phyloP scores from a whole-genome alignment of 2,888 invertebrate genomes.

The Euplexia lucipara region DNA sequence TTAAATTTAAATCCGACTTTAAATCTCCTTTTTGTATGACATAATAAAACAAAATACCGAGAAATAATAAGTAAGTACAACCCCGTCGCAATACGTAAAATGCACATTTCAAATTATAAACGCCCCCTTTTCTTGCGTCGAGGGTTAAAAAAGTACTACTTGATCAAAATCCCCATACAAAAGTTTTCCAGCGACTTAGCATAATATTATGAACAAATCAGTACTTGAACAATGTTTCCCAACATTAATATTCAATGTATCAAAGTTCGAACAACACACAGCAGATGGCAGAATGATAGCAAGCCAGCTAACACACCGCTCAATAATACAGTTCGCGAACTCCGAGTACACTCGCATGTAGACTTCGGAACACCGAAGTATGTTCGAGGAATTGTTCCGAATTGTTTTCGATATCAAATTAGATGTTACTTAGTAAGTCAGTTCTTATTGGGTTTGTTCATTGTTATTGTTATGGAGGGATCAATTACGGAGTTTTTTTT shows the following conservation, averaged over 20 bases:
- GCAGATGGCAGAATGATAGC: constrained; percentile 43
- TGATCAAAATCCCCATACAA: not conserved
- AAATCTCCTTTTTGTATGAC: no score
- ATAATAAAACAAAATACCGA: no score
- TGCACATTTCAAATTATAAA: no score
- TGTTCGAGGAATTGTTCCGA: constrained; percentile 51
- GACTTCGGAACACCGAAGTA: constrained; percentile 49
- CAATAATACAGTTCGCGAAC: constrained; percentile 39
- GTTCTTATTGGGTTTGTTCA: constrained; percentile 33
- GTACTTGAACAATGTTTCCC: constrained; percentile 24
- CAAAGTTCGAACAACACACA: constrained; percentile 35
- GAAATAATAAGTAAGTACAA: no score
- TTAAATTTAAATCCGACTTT: no score
- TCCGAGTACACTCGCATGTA: constrained; percentile 36
- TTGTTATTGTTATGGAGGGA: constrained; percentile 25
- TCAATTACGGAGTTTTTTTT: not conserved
- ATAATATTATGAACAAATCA: constrained; percentile 12
- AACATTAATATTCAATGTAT: constrained; percentile 53
- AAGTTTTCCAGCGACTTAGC: constrained; percentile 22
- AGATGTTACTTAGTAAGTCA: constrained; percentile 58
- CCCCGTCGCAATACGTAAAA: no score
- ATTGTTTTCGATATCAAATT: constrained; percentile 55
- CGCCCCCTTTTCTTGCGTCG: no score
- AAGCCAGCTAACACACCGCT: constrained; percentile 35
- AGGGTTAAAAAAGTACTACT: no score